Base-by-base conservation (phyloP, 2,888 invertebrate genomes). In the Machimus rusticus region DNA sequence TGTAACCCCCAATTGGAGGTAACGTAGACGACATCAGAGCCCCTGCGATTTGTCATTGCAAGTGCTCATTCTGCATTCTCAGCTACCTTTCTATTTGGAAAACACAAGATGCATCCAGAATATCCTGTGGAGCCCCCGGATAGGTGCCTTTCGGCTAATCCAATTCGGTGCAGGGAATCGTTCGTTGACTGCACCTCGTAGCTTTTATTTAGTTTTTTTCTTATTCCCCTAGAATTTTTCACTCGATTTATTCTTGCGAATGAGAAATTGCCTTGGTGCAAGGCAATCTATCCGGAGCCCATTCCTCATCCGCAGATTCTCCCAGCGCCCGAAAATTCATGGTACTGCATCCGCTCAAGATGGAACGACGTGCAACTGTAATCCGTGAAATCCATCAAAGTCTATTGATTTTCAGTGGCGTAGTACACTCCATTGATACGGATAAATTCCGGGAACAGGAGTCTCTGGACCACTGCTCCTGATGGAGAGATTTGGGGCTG, bases 321-420 rank as follows among this genome's bases (percentile, higher is more conserved):
- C 39, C 74, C 19, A 55, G 37, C 51, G 46, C 12, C 74, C 55
- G 31, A 77, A 74, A 86, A 57, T 78, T 37, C 78, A 86, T 86
- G 19, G 51, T 46, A 12, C 55, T 78, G 77, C 87, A 87, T 39
- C 87, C 57, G 77, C 28, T 77, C 87, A 87, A 43, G 79, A 81
- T 14, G 23, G 57, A 37, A 57, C 55, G 31, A 74, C 34, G 76
- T 87, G 84, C 84, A 76, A 87, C 57, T 87, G 86, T 86, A 87
- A 87, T 87, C 86, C 87, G 86, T 86, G 79, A 46, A 86, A 86
- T 87, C 86, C 87, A 87, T 87, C 87, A 87, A 87, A 86, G 74
- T 86, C 77, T 86, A 87, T 86, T 86, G 87, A 87, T 87, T 87
- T 86, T 51, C 77, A 55, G 77, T 31, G 34, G 77, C 28, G 51